Conservation (phyloP, 2,888 invertebrate species). For the Exocentrus adspersus region DNA sequence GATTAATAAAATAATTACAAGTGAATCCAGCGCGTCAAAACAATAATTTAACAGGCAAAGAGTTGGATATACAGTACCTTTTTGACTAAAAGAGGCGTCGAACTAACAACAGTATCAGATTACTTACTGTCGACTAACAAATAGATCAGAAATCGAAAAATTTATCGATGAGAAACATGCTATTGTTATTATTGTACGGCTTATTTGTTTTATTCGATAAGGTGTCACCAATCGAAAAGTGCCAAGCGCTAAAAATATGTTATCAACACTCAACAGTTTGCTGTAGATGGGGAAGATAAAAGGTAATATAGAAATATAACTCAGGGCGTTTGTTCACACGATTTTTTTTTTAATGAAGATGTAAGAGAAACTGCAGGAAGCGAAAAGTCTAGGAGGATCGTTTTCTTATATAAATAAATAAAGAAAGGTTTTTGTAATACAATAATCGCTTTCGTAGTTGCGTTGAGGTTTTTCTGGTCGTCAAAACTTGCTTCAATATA, state of each 20-base stretch:
- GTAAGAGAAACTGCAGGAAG: background rate
- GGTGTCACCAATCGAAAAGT: background rate
- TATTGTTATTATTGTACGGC: background rate
- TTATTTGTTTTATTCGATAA: background rate
- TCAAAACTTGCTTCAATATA: too few species aligned
- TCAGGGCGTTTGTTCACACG: too few species aligned
- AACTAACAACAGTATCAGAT: background rate
- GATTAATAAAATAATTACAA: background rate
- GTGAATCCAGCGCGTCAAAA: background rate
- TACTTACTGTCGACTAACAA: background rate
- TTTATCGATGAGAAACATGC: background rate
- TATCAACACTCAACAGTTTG: background rate
- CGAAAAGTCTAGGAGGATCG: background rate
- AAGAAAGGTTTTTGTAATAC: too few species aligned
- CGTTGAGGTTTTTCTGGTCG: too few species aligned
- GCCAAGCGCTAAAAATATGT: background rate
- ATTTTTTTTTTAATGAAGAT: too few species aligned
- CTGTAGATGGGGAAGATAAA: background rate
- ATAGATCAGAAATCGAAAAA: constrained; percentile 3
- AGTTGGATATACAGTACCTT: background rate
- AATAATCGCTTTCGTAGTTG: too few species aligned
- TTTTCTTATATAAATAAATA: too few species aligned
- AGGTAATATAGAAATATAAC: background rate
- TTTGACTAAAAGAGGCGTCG: background rate
- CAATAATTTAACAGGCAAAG: background rate